phyloP scores from a whole-genome alignment of 2,888 invertebrate genomes.

The Xylocampa areola region DNA sequence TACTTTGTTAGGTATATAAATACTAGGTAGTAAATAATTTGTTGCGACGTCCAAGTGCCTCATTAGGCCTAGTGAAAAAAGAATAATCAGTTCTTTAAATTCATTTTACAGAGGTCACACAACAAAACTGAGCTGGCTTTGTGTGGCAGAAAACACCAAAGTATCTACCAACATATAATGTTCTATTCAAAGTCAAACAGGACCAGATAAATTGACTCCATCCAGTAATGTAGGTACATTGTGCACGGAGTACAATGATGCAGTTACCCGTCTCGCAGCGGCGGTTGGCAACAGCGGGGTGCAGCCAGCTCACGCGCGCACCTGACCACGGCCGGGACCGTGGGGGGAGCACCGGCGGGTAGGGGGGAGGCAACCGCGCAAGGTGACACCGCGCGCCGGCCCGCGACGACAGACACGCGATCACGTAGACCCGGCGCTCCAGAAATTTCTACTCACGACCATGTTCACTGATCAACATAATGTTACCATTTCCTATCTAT shows the following conservation, averaged over 20 bases:
- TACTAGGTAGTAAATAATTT: too few species aligned
- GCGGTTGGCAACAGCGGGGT: neutral
- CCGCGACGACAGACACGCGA: constrained; percentile 10
- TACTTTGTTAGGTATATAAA: too few species aligned
- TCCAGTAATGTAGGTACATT: neutral
- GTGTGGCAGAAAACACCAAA: too few species aligned
- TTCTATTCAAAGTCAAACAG: too few species aligned
- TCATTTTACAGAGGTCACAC: too few species aligned
- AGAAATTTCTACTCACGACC: neutral
- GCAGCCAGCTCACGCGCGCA: constrained; percentile 4
- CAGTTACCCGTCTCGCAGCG: neutral
- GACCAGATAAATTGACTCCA: neutral
- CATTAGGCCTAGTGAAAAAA: too few species aligned
- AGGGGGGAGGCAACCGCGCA: constrained; percentile 4
- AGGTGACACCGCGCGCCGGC: constrained; percentile 20
- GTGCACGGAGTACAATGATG: neutral
- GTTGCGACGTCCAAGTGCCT: too few species aligned
- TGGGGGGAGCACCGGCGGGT: neutral
- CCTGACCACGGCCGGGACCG: neutral
- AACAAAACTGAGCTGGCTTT: too few species aligned
- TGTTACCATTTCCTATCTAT: too few species aligned
- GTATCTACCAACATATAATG: too few species aligned
- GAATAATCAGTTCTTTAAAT: too few species aligned
- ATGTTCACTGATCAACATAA: too few species aligned
- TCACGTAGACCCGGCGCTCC: constrained; percentile 4